A percentile compares a stretch with the other conserved stretches of the same genome.
phyloP scores from a whole-genome alignment of 2,797 vertebrate species.

The Xenopus petersii region DNA sequence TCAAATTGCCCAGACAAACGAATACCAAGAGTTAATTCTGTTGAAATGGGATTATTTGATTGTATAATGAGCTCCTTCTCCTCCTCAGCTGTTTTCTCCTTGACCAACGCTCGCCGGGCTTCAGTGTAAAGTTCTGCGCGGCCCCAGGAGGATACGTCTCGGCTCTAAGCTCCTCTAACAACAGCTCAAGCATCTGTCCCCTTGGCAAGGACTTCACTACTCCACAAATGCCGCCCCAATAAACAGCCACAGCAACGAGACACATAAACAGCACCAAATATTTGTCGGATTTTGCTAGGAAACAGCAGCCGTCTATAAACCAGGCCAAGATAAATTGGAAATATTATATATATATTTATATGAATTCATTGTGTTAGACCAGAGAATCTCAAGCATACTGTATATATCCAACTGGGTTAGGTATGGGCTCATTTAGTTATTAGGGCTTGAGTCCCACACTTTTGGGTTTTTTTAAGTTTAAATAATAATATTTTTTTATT shows the following conservation, averaged over 20 bases:
- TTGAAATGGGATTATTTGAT: conserved; percentile 26
- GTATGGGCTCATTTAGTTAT: too few relatives aligned
- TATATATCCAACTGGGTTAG: too few relatives aligned
- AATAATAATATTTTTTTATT: too few relatives aligned
- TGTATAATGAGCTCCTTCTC: conserved; percentile 25
- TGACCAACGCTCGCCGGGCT: conserved; percentile 23
- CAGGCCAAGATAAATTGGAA: too few relatives aligned
- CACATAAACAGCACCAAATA: conserved; percentile 12
- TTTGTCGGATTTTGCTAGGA: conserved; percentile 4
- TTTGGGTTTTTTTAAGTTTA: too few relatives aligned
- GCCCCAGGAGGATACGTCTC: conserved; percentile 20
- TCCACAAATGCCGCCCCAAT: conserved; percentile 12
- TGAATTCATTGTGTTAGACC: too few relatives aligned
- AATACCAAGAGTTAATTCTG: conserved; percentile 30
- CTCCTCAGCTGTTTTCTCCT: conserved; percentile 34
- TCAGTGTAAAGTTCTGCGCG: conserved; percentile 1
- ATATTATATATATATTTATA: too few relatives aligned
- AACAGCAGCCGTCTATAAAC: not conserved
- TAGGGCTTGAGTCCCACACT: too few relatives aligned
- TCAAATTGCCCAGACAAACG: too few relatives aligned
- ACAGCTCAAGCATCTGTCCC: conserved; percentile 38
- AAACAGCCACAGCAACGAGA: not conserved
- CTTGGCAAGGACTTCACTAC: conserved; percentile 27
- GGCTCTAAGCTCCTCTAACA: conserved; percentile 26
- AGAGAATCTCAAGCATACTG: too few relatives aligned